These are phyloP conservation scores for Hermaeophaga mercurialis DNA, from an alignment of 2,888 invertebrate species.

Conservation along the genomic window DNA sequence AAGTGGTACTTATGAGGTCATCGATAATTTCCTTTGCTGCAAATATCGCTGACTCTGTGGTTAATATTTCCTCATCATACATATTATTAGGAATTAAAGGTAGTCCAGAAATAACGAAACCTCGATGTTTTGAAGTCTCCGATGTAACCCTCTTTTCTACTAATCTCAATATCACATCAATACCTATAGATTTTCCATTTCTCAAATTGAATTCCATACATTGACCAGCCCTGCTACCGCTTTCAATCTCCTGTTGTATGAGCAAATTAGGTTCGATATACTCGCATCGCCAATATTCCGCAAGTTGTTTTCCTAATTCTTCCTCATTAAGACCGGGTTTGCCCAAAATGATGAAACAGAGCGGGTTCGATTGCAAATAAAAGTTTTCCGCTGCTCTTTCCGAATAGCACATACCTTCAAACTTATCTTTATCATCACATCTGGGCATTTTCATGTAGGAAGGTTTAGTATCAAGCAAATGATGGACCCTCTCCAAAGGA, in stretches of 20 bases:
- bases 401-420: slow-evolving; percentile 55
- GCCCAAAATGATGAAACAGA: slow-evolving; percentile 64
- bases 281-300: slow-evolving; percentile 64
- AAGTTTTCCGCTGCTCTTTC: slow-evolving; percentile 61
- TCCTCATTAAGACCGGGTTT: slow-evolving; percentile 64
- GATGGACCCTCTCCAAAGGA: slow-evolving; percentile 52
- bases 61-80: slow-evolving; percentile 53
- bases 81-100: slow-evolving; percentile 64
- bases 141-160: slow-evolving; percentile 61
- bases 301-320: slow-evolving; percentile 62
- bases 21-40: slow-evolving; percentile 55
- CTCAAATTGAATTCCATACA: slow-evolving; percentile 65
- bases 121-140: slow-evolving; percentile 63
- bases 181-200: slow-evolving; percentile 60
- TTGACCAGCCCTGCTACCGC: slow-evolving; percentile 61
- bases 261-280: slow-evolving; percentile 64
- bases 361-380: slow-evolving; percentile 61
- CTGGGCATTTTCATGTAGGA: slow-evolving; percentile 28
- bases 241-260: slow-evolving; percentile 64
- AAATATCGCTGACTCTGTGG: slow-evolving; percentile 54
- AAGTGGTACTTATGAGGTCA: slow-evolving; percentile 47
- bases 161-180: slow-evolving; percentile 60
- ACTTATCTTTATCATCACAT: background rate
- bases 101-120: slow-evolving; percentile 69
- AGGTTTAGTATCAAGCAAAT: slow-evolving; percentile 43